Conservation (phyloP, 2,113 vertebrate species). For the Elephas maximus region DNA sequence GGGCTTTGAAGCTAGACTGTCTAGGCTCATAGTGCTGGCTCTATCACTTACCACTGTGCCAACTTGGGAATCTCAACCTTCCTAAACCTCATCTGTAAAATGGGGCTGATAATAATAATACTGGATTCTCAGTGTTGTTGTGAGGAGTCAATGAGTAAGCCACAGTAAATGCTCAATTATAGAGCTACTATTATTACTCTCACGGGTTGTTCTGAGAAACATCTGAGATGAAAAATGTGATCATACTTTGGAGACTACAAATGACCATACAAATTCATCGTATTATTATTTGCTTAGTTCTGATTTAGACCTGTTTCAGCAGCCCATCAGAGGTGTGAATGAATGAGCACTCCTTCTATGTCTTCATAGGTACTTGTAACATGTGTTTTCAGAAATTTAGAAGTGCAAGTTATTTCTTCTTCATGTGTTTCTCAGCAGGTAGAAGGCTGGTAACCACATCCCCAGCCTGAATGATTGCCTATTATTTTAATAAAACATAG, state of each 20-base stretch:
- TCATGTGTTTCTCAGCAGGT: not conserved
- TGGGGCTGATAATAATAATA: not conserved
- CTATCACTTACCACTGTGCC: not conserved
- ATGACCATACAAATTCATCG: not conserved
- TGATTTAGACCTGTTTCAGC: not conserved
- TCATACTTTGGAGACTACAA: not conserved
- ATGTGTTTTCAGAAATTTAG: not conserved
- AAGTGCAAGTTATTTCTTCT: slow-evolving; percentile 3
- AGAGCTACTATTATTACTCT: not conserved
- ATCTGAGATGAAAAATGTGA: not conserved
- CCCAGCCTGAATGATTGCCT: not conserved
- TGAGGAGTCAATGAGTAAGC: not conserved
- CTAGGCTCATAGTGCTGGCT: not conserved
- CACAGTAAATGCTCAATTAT: not conserved
- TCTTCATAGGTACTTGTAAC: not conserved
- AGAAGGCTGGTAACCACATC: not conserved
- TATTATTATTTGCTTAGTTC: not conserved
- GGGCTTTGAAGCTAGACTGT: not conserved
- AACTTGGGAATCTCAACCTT: not conserved
- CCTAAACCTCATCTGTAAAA: not conserved
- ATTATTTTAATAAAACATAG: not conserved
- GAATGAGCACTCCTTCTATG: not conserved
- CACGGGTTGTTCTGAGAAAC: not conserved
- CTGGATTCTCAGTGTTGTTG: not conserved
- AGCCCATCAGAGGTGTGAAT: not conserved